Evolutionary conservation across 2,888 invertebrate genomes (phyloP).

Genomic region (Clepsis dumicolana): DNA sequence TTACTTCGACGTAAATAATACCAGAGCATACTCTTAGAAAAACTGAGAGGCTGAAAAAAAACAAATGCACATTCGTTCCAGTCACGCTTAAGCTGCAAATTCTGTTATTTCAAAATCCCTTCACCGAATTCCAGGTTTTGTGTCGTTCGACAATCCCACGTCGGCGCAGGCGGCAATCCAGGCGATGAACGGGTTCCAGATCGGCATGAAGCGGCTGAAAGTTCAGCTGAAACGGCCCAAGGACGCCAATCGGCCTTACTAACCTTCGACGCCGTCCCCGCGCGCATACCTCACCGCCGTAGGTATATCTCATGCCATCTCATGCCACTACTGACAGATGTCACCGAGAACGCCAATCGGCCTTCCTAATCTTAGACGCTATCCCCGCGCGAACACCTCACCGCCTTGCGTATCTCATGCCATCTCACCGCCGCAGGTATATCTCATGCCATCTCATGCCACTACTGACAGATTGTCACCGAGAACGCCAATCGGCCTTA

Average conservation of each 20-base stretch:
- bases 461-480: too few species aligned
- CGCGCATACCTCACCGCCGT: slow-evolving; percentile 73
- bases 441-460: too few species aligned
- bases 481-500: too few species aligned
- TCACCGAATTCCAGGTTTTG: slow-evolving; percentile 93
- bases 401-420: background rate
- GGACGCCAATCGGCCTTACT: slow-evolving; percentile 99
- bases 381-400: too few species aligned
- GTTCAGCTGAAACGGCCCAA: slow-evolving; percentile 99
- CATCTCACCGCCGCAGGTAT: too few species aligned
- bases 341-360: too few species aligned
- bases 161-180: slow-evolving; percentile 99
- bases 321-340: too few species aligned
- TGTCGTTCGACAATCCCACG: slow-evolving; percentile 99
- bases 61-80: background rate
- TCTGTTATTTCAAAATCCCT: background rate
- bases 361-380: too few species aligned
- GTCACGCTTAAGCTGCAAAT: background rate
- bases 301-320: slow-evolving; percentile 42
- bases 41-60: background rate
- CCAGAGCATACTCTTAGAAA: too few species aligned
- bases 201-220: slow-evolving; percentile 99
- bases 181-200: slow-evolving; percentile 99
- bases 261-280: slow-evolving; percentile 89
- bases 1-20: too few species aligned